phyloP scores from a whole-genome alignment of 2,113 vertebrate genomes.

The Heteronetta atricapilla region DNA sequence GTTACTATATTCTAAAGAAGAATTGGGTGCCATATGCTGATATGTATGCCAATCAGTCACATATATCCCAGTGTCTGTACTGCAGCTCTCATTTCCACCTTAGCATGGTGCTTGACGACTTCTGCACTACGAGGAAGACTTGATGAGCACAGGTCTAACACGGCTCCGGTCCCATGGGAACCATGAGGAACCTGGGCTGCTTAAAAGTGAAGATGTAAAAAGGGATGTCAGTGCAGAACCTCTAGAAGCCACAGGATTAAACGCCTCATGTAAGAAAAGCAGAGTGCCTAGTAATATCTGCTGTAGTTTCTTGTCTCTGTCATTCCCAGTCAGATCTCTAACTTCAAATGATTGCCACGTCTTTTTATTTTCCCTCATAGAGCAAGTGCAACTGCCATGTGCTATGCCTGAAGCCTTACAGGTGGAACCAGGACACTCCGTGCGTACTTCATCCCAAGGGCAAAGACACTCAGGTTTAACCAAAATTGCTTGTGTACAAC shows the following conservation, averaged over 20 bases:
- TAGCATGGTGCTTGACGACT: neutral
- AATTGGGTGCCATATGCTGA: neutral
- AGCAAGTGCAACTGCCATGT: neutral
- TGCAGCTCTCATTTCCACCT: neutral
- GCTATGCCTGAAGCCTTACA: neutral
- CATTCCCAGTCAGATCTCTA: neutral
- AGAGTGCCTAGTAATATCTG: neutral
- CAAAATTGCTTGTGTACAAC: neutral
- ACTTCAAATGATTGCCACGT: neutral
- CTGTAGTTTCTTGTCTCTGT: neutral
- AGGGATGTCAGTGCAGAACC: neutral
- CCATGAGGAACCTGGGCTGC: neutral
- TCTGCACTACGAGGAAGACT: neutral
- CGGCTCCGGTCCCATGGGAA: accelerated
- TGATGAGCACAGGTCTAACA: neutral
- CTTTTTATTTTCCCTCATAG: neutral
- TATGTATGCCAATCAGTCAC: neutral
- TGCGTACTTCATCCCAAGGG: neutral
- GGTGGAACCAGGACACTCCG: neutral
- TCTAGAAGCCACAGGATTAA: neutral
- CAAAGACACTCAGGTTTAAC: neutral
- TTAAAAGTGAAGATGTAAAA: neutral
- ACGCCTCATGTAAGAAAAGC: neutral
- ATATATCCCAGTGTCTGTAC: neutral
- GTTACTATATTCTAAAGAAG: neutral